Evolutionary conservation across 2,113 vertebrate genomes (phyloP).

Genomic region (Nestor notabilis): DNA sequence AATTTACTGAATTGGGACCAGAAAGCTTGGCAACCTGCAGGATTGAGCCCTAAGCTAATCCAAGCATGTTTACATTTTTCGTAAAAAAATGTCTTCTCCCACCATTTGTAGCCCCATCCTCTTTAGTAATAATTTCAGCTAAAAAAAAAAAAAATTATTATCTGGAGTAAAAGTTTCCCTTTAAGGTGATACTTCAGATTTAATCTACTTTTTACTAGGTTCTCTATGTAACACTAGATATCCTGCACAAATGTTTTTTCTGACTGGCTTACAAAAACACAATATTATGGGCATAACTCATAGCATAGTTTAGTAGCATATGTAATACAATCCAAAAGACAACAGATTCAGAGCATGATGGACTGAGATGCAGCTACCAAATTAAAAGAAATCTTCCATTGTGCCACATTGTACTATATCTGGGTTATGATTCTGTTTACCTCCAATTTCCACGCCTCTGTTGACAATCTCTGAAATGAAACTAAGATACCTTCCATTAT

Average conservation of each 20-base stretch:
- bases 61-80: not conserved
- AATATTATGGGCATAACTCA: not conserved
- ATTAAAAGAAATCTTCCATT: not conserved
- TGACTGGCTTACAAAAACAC: not conserved
- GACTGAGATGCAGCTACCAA: not conserved
- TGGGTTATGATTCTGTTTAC: not conserved
- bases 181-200: not conserved
- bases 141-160: not conserved
- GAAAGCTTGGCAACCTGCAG: slow-evolving; percentile 3
- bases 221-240: not conserved
- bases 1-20: slow-evolving; percentile 54
- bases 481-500: not conserved
- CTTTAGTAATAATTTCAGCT: not conserved
- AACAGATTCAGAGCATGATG: not conserved
- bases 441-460: not conserved
- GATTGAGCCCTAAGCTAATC: not conserved
- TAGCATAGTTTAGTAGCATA: not conserved
- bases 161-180: not conserved
- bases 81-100: not conserved
- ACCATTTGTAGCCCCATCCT: not conserved
- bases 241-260: not conserved
- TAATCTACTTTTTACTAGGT: not conserved
- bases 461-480: not conserved
- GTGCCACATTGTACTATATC: not conserved
- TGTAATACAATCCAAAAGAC: not conserved